Base-by-base conservation (phyloP, 2,888 invertebrate species). In the Serripes groenlandicus region DNA sequence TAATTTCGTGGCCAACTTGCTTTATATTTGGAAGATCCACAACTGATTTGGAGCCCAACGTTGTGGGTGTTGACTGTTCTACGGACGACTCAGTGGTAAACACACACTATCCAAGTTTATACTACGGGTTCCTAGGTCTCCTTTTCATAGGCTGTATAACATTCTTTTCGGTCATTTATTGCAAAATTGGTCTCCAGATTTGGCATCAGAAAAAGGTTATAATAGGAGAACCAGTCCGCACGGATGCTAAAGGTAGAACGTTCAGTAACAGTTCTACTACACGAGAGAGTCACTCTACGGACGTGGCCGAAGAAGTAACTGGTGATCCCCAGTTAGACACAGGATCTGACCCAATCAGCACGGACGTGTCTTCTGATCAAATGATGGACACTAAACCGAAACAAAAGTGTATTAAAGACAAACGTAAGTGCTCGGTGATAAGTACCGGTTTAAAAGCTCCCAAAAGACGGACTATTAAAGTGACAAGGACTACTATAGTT, bases 401-500 rank as follows among this genome's bases (percentile, higher is more conserved):
- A 68, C 78, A 75, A 28, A 85, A 86, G 32, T 80, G 66, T 4
- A 78, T 77, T 42, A 82, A 85, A 23, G 88, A 87, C 42, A 81
- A 83, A 60, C 86, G 88, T 30, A 81, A 83, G 26, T 87, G 84
- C 3, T 87, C 86, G 7, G 73, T 73, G 26, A 42, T 58, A 2
- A 76, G 85, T 0, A 79, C 72, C 1, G 83, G 82, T 30, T 75
- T 88, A 30, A 84, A 83, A 49, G 71, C 78, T 26, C 34, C 74
- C 18, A 88, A 85, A 54, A 84, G 83, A 32, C 78, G 86, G 30
- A 85, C 81, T 28, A 89, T 92, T n/a, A 89, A 90, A 37, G 91
- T 91, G 18, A 91, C 92, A 0, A 86, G 92, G 37, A 92, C 92
- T 0, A 92, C 92, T 3, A 90, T 91, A 0, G 92, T 93, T 23